phyloP scores from a whole-genome alignment of 1,140 invertebrate species.

The Grapholita molesta region DNA sequence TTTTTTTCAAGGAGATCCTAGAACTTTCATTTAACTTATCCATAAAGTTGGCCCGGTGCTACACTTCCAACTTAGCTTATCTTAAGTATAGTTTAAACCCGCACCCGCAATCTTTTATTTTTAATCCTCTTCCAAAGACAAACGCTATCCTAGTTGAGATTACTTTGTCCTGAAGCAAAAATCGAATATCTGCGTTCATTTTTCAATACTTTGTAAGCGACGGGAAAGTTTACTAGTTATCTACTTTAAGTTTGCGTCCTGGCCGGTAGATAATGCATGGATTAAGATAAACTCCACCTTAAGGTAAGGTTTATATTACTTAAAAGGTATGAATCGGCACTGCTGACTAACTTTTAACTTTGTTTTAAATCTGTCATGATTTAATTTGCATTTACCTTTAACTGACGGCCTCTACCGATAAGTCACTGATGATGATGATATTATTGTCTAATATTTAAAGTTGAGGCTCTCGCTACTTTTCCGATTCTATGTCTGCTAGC shows the following conservation, averaged over 20 bases:
- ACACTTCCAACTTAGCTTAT: conserved; percentile 56
- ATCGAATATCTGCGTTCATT: conserved; percentile 69
- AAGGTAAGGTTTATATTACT: too few relatives aligned
- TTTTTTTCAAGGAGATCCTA: conserved; percentile 12
- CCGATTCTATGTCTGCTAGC: too few relatives aligned
- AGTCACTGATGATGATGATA: too few relatives aligned
- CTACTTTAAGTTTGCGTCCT: conserved; percentile 24
- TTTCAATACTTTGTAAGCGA: conserved; percentile 70
- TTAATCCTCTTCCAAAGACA: conserved; percentile 61
- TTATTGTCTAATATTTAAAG: too few relatives aligned
- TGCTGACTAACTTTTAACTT: too few relatives aligned
- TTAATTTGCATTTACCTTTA: too few relatives aligned
- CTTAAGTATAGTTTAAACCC: conserved; percentile 68
- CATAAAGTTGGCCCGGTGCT: conserved; percentile 19
- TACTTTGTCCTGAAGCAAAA: conserved; percentile 68
- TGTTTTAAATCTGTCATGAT: too few relatives aligned
- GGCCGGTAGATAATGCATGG: conserved; percentile 6
- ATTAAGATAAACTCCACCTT: too few relatives aligned
- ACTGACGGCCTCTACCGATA: too few relatives aligned
- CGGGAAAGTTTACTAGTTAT: conserved; percentile 57
- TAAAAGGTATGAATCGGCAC: too few relatives aligned
- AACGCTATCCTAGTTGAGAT: conserved; percentile 63
- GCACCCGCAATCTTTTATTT: conserved; percentile 63
- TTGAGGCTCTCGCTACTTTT: too few relatives aligned
- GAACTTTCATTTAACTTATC: conserved; percentile 23